Evolutionary conservation across 92 coral and sea anemone species (phyloP), one percentile per base, ranked within the genome.

Genomic region (Blastomussa wellsi): DNA sequence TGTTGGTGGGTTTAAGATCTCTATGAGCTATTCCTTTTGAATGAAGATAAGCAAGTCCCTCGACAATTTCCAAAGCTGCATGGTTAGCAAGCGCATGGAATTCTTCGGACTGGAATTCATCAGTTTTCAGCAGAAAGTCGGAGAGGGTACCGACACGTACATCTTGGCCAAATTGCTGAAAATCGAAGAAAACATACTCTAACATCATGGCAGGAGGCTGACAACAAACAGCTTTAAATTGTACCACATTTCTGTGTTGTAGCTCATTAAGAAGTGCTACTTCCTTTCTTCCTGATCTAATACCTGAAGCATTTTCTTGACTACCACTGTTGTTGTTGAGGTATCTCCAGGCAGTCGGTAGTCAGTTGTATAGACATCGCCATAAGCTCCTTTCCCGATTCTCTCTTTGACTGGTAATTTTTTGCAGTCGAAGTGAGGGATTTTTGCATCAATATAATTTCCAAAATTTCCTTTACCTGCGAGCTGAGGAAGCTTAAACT

Each of bases 161-260:
- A 28, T 89, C 92, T 37, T 35, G 70, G 33, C 92, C 91, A 64
- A 88, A 88, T 28, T 22, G 88, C 76, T 83, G 72, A 16, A 88
- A 78, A 78, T 69, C 85, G 52, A 88, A 88, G 51, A 51, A 88
- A 8, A 88, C 74, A 33, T 88, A 88, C 79, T 88, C 88, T 17
- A 89, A 72, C 39, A 84, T 89, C 74, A 89, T 36, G 44, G 92
- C 89, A 24, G 51, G 81, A 1, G 92, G 85, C 88, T 84, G 70
- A 37, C 51, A 69, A 69, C 86, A 79, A 31, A 88, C 91, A 7
- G 66, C 80, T 60, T 76, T 82, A 32, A 89, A 79, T 42, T 73
- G 35, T 7, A 89, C 89, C 38, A 89, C 42, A 62, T 89, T 89
- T 72, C 39, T n/a, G n/a, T 72, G 92, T 8, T 76, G 48, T 44